A percentile compares a stretch with the other conserved stretches of the same genome.
phyloP scores from a whole-genome alignment of 2,888 invertebrate genomes.

The Brenthis ino region DNA sequence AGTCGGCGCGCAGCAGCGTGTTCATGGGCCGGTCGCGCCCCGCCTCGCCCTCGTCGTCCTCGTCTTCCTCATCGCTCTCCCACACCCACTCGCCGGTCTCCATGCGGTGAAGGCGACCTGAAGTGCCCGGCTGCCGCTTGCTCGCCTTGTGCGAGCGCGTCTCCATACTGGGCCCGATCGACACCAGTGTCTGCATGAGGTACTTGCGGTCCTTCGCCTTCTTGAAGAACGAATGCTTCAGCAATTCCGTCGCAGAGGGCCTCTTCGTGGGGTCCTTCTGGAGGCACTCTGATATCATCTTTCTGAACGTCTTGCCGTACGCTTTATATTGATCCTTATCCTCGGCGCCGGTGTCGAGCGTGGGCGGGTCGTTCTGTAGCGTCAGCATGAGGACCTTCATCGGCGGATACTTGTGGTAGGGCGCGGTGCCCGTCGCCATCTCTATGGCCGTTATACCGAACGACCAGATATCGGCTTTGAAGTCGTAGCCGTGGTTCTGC shows the following conservation, averaged over 20 bases:
- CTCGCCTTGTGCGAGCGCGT: conserved; percentile 94
- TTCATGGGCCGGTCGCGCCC: conserved; percentile 84
- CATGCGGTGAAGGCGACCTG: conserved; percentile 93
- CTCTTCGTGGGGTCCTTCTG: conserved; percentile 98
- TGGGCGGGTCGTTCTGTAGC: conserved; percentile 99
- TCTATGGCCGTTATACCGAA: conserved; percentile 99
- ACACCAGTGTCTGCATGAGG: conserved; percentile 92
- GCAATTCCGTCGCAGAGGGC: conserved; percentile 96
- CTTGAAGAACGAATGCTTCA: conserved; percentile 99
- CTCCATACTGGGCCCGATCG: conserved; percentile 94
- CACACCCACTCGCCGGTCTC: conserved; percentile 99
- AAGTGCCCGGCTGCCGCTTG: conserved; percentile 92
- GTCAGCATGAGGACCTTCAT: conserved; percentile 99
- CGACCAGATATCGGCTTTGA: conserved; percentile 93
- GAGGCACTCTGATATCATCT: conserved; percentile 98
- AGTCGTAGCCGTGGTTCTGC: conserved; percentile 99
- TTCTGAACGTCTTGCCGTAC: conserved; percentile 98
- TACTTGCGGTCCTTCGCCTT: conserved; percentile 98
- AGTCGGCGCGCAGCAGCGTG: conserved; percentile 82
- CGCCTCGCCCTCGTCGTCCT: conserved; percentile 77
- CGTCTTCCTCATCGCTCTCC: conserved; percentile 96
- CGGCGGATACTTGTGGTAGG: conserved; percentile 99
- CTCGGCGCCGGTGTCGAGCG: conserved; percentile 96
- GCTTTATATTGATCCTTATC: conserved; percentile 99
- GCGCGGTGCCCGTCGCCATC: conserved; percentile 99